Base-by-base conservation (phyloP, 2,888 invertebrate species). In the Urechis unicinctus region DNA sequence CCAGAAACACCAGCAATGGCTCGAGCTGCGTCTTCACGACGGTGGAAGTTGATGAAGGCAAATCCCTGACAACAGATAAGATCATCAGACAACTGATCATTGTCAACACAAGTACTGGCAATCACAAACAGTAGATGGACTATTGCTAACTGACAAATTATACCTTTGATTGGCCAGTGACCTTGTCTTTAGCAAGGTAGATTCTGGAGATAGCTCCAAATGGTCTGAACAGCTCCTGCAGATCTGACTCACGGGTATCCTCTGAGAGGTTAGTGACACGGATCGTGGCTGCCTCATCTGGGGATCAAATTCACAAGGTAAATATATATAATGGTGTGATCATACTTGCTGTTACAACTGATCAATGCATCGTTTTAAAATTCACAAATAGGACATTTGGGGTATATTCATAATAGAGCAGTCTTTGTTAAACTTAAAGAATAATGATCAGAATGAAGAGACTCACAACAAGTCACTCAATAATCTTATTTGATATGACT, bases 251-350 rank as follows among this genome's bases (percentile, higher is more conserved):
- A 1, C 81, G 74, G 52, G 95, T 94, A 61, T 93, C 94, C 78
- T 96, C 95, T 2, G 96, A 94, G 50, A 98, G 82, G 80, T 98
- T 98, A 13, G 96, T 94, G 62, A 98, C 94, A 66, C 97, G 87
- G 67, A 98, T 93, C 17, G 98, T 96, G 2, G 90, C 88, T 3
- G 71, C 66, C 53, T 77, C 77, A 65, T 78, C 77, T 75, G 57
- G 1, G 54, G 5, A n/a, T n/a, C n/a, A n/a, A n/a, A n/a, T n/a
- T n/a, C n/a, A n/a, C n/a, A n/a, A n/a, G n/a, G n/a, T n/a, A n/a
- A n/a, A n/a, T n/a, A n/a, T n/a, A n/a, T n/a, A n/a, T n/a, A n/a
- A n/a, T n/a, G n/a, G n/a, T n/a, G n/a, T n/a, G n/a, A n/a, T n/a
- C n/a, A n/a, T n/a, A n/a, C n/a, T n/a, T n/a, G n/a, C n/a, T n/a